phyloP scores from a whole-genome alignment of 2,888 invertebrate genomes.

The Scaptomyza parva region DNA sequence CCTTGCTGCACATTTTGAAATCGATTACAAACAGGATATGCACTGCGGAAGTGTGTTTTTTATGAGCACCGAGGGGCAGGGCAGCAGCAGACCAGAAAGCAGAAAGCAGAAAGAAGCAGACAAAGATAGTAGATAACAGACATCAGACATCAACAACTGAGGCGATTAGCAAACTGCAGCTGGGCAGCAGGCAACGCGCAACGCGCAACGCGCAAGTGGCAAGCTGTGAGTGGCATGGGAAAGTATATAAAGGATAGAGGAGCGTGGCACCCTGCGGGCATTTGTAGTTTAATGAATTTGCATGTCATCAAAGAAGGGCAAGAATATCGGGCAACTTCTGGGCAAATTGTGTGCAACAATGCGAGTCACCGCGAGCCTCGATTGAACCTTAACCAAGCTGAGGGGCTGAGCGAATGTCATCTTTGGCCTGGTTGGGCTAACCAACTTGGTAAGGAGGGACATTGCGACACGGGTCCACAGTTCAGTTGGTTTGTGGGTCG shows the following conservation, averaged over 20 bases:
- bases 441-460: constrained; percentile 6
- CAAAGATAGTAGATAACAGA: constrained; percentile 11
- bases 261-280: not conserved
- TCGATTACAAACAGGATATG: constrained; percentile 80
- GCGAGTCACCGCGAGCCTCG: constrained; percentile 14
- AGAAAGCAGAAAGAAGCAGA: constrained; percentile 16
- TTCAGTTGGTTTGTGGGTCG: constrained; percentile 66
- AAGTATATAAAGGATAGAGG: not conserved
- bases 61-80: constrained; percentile 29
- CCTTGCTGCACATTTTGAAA: constrained; percentile 74
- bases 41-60: constrained; percentile 75
- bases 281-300: constrained; percentile 42
- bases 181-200: constrained; percentile 13
- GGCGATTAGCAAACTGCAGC: constrained; percentile 26
- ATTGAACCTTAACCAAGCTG: not conserved
- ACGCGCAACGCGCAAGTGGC: constrained; percentile 2
- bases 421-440: not conserved
- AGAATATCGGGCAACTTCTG: constrained; percentile 55
- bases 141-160: constrained; percentile 22
- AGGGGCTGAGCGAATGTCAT: constrained; percentile 14
- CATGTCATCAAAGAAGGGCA: constrained; percentile 27
- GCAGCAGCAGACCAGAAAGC: constrained; percentile 18
- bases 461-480: constrained; percentile 48
- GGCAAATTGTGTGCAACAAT: constrained; percentile 61
- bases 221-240: constrained; percentile 24